Conservation (phyloP, 2,797 vertebrate species). For the Lepus townsendii region DNA sequence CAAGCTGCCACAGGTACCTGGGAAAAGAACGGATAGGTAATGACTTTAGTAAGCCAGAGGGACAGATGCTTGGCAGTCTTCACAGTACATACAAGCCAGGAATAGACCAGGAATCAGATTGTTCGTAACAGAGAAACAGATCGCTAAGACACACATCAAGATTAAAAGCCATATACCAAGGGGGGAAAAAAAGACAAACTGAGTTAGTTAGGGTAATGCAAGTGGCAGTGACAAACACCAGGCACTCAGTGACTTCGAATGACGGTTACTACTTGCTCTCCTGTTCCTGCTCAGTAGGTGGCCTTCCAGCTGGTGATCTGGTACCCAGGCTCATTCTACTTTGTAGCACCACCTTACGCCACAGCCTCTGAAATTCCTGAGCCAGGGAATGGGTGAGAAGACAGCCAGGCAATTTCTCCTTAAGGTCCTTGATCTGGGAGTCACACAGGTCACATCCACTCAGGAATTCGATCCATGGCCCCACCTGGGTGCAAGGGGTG, state of each 20-base stretch:
- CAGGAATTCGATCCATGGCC: background rate
- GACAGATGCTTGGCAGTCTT: conserved; percentile 11
- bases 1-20: background rate
- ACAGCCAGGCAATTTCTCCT: background rate
- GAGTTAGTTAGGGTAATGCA: background rate
- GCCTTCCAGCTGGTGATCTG: background rate
- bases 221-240: background rate
- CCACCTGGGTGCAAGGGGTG: background rate
- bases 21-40: background rate
- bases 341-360: background rate
- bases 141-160: background rate
- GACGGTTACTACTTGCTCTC: background rate
- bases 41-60: conserved; percentile 13
- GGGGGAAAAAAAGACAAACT: background rate
- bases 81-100: background rate
- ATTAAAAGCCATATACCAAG: background rate
- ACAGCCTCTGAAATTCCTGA: background rate
- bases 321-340: background rate
- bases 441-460: background rate
- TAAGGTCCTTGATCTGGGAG: background rate
- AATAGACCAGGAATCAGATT: background rate
- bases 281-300: background rate
- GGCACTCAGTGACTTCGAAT: background rate
- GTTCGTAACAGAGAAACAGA: background rate
- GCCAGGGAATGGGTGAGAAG: background rate